Evolutionary conservation across 2,113 vertebrate genomes (phyloP).

Genomic region (Brachyistius frenatus): DNA sequence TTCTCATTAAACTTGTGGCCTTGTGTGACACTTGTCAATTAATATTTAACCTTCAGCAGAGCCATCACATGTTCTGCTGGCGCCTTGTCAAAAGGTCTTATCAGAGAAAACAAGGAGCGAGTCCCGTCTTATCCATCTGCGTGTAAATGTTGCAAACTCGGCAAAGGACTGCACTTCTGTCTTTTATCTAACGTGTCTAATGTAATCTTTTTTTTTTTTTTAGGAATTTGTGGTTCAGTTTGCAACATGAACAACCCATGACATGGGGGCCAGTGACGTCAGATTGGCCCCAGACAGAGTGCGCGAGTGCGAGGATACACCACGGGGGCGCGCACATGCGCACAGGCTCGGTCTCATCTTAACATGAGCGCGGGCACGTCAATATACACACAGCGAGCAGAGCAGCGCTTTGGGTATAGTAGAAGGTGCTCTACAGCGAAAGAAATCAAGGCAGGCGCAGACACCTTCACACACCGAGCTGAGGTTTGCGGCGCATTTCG

Average conservation of each 20-base stretch:
- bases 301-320: constrained; percentile 64
- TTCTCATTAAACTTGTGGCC: constrained; percentile 32
- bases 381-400: constrained; percentile 77
- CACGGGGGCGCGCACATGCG: constrained; percentile 77
- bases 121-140: constrained; percentile 69
- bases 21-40: constrained; percentile 71
- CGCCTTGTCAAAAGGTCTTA: constrained; percentile 77
- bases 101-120: constrained; percentile 74
- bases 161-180: constrained; percentile 50
- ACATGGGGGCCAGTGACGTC: constrained; percentile 78
- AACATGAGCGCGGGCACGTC: constrained; percentile 78
- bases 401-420: constrained; percentile 72
- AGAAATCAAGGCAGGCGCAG: constrained; percentile 70
- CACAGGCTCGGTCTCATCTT: constrained; percentile 76
- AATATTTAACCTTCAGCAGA: constrained; percentile 81
- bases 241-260: constrained; percentile 65
- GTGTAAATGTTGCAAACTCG: constrained; percentile 73
- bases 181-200: constrained; percentile 73
- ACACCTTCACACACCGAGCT: constrained; percentile 70
- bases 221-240: constrained; percentile 62
- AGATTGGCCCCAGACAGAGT: constrained; percentile 67
- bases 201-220: constrained; percentile 77
- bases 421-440: constrained; percentile 71
- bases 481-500: constrained; percentile 62
- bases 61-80: constrained; percentile 73